Base-by-base conservation (phyloP, 2,888 invertebrate genomes). In the Meloe dianella region DNA sequence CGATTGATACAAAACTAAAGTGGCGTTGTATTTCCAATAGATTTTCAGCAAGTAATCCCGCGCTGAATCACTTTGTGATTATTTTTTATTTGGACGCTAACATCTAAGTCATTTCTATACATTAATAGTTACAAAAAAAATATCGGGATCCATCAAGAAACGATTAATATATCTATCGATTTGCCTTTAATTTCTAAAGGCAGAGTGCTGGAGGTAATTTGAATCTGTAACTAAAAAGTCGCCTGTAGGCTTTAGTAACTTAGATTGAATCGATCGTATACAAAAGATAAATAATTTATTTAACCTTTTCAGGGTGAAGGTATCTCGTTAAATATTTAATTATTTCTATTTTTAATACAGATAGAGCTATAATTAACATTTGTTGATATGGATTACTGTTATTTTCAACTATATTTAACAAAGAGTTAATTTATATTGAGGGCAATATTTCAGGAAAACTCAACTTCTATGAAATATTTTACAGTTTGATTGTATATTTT, bases 401-500 rank as follows among this genome's bases (percentile, higher is more conserved):
- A 41, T n/a, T 17, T 20, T 51, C 22, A n/a, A 17, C 47, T 51
- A 41, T n/a, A n/a, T n/a, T n/a, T n/a, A 51, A 47, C 20, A 47
- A 8, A 51, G 8, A 51, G 20, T 51, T 1, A 51, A 22, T 22
- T 51, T 22, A 51, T 22, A 51, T 51, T 10, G 2, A 51, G 9
- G 20, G 22, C 3, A 22, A 20, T 51, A 51, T 51, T 51, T 51
- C 47, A 51, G 22, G 10, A 51, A 10, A 51, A 22, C n/a, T 4
- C 2, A 3, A 38, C 14, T 38, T 14, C 14, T 38, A 1, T 38
- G 7, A 5, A 38, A 38, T 38, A 38, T 51, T 10, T 22, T 22
- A 8, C 32, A 61, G 51, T 65, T 68, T 65, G 68, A 68, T 68
- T 68, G 68, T 65, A 68, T 65, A 68, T 41, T 57, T 66, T 54